These are phyloP conservation scores for Aptenodytes patagonicus DNA, from an alignment of 2,113 vertebrate species.

Conservation along the genomic window DNA sequence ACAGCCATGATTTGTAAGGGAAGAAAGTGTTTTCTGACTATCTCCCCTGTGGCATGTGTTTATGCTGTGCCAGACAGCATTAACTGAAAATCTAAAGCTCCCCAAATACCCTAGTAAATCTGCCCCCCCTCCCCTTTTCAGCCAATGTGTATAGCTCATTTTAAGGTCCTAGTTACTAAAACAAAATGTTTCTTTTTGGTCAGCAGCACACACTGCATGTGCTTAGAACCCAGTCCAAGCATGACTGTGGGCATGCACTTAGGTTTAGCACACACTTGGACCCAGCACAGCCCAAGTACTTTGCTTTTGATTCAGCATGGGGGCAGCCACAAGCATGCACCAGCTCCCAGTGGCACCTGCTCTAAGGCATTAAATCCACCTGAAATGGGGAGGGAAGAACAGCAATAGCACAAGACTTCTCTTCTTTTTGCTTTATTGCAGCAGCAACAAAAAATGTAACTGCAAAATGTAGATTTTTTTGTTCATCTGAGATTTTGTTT, in stretches of 20 bases:
- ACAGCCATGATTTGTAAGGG: neutral
- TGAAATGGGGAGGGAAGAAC: neutral
- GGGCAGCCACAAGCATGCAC: neutral
- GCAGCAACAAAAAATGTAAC: neutral
- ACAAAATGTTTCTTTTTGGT: neutral
- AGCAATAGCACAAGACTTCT: neutral
- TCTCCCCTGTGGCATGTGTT: fast-evolving
- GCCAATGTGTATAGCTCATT: neutral
- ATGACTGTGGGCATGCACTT: fast-evolving
- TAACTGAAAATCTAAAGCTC: neutral
- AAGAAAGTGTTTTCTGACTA: neutral
- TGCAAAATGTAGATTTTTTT: fast-evolving
- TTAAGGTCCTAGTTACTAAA: neutral
- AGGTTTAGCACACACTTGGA: neutral
- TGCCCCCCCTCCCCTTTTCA: neutral
- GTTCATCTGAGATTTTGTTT: neutral
- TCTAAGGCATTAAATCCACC: neutral
- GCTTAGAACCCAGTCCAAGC: neutral
- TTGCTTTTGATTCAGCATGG: neutral
- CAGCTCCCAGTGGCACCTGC: neutral
- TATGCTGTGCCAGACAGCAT: neutral
- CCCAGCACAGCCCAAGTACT: neutral
- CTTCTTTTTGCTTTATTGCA: neutral
- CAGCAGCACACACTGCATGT: neutral
- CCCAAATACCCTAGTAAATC: neutral